Evolutionary conservation across 2,888 invertebrate genomes (phyloP).

Genomic region (Pammene fasciana): DNA sequence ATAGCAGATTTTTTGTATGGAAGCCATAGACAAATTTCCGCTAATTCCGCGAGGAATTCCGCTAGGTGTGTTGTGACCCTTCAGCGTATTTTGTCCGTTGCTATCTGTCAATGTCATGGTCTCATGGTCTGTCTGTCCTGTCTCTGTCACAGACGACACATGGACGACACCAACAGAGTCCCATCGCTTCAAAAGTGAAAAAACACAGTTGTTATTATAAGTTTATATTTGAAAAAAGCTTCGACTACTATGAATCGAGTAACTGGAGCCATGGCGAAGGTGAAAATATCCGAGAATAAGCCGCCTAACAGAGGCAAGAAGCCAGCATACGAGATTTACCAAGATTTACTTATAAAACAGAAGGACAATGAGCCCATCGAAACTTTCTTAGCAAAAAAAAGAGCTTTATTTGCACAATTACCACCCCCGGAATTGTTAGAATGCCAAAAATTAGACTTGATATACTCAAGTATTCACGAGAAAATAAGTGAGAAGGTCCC

Average conservation of each 20-base stretch:
- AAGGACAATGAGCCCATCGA: constrained; percentile 10
- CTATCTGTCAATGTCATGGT: too few species aligned
- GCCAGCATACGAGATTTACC: background rate
- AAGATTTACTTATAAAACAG: background rate
- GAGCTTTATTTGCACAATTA: constrained; percentile 13
- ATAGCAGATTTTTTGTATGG: too few species aligned
- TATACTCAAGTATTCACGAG: background rate
- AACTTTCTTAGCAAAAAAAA: constrained; percentile 18
- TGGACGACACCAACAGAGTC: too few species aligned
- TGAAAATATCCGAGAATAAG: background rate
- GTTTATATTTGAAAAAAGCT: background rate
- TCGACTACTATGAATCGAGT: background rate
- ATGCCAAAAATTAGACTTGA: constrained; percentile 6
- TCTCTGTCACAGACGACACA: too few species aligned
- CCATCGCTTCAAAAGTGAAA: too few species aligned
- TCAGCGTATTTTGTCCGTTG: too few species aligned
- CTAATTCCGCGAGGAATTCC: too few species aligned
- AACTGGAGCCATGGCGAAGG: background rate
- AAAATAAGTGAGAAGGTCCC: constrained; percentile 10
- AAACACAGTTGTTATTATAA: background rate
- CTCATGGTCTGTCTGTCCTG: too few species aligned
- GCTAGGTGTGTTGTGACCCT: too few species aligned
- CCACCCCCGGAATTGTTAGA: background rate
- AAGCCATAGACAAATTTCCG: too few species aligned
- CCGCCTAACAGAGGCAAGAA: background rate